Evolutionary conservation across 92 coral and sea anemone genomes (phyloP).

Genomic region (Palythoa grandiflora): DNA sequence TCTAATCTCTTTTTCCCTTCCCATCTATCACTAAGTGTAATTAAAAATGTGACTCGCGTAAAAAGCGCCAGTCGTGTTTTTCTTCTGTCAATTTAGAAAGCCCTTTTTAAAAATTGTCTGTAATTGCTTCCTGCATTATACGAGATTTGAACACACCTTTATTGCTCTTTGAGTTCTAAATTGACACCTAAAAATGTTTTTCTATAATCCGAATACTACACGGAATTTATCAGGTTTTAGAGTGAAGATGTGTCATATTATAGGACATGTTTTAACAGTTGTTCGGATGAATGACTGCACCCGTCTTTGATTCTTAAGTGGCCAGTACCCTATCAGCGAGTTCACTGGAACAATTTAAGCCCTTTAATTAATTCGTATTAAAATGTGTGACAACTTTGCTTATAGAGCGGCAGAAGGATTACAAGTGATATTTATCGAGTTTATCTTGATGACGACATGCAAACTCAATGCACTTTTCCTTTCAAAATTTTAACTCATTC

Average conservation of each 20-base stretch:
- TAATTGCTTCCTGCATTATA: slow-evolving; percentile 48
- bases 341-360: slow-evolving; percentile 70
- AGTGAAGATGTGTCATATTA: slow-evolving; percentile 31
- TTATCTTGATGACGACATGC: slow-evolving; percentile 18
- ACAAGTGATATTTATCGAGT: slow-evolving; percentile 56
- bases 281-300: slow-evolving; percentile 52
- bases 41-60: slow-evolving; percentile 33
- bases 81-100: slow-evolving; percentile 47
- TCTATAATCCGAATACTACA: slow-evolving; percentile 30
- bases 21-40: slow-evolving; percentile 48
- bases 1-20: slow-evolving; percentile 35
- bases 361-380: slow-evolving; percentile 79
- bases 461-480: slow-evolving; percentile 18
- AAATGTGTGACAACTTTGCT: slow-evolving; percentile 69
- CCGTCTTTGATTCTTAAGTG: slow-evolving; percentile 43
- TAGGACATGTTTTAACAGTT: slow-evolving; percentile 71
- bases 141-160: slow-evolving; percentile 28
- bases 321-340: slow-evolving; percentile 69
- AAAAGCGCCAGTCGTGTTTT: slow-evolving; percentile 45
- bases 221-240: slow-evolving; percentile 41
- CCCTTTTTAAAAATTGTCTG: slow-evolving; percentile 39
- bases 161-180: slow-evolving; percentile 23
- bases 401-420: slow-evolving; percentile 66
- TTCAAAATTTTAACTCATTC: not conserved
- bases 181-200: slow-evolving; percentile 37